These are phyloP conservation scores for Metalampra italica DNA, from an alignment of 2,888 invertebrate genomes.

Conservation along the genomic window DNA sequence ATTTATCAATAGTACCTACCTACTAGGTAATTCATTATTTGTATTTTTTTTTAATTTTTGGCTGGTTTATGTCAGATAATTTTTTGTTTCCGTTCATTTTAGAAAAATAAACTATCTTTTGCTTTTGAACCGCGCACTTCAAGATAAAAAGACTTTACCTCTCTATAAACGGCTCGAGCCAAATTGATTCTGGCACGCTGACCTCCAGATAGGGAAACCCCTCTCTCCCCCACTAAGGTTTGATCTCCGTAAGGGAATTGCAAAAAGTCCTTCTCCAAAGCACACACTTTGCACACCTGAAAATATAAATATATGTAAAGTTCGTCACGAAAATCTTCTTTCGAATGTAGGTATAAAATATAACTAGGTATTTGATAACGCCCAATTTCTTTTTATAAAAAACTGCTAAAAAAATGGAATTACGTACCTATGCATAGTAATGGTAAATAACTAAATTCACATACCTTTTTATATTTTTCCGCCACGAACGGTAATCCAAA, in stretches of 20 bases:
- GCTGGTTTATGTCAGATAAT: too few relatives aligned
- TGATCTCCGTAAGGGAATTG: conserved; percentile 87
- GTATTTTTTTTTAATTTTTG: too few relatives aligned
- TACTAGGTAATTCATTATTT: too few relatives aligned
- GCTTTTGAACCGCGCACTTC: too few relatives aligned
- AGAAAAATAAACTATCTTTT: too few relatives aligned
- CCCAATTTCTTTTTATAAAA: too few relatives aligned
- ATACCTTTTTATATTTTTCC: conserved; percentile 73
- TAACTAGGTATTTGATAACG: too few relatives aligned
- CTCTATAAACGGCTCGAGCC: conserved; percentile 86
- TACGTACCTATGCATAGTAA: conserved; percentile 2
- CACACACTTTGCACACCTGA: conserved; percentile 81
- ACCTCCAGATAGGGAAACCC: conserved; percentile 89
- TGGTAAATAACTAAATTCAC: neutral
- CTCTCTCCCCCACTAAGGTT: conserved; percentile 89
- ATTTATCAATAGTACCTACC: too few relatives aligned
- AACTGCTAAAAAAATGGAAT: neutral
- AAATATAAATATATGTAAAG: conserved; percentile 15
- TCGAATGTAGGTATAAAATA: too few relatives aligned
- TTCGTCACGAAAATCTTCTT: conserved; percentile 9
- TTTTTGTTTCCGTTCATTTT: too few relatives aligned
- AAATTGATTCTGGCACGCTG: conserved; percentile 90
- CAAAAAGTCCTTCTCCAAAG: conserved; percentile 83
- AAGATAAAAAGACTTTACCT: conserved; percentile 58
- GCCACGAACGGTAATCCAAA: conserved; percentile 85